A percentile compares a stretch with the other conserved stretches of the same genome.
These are phyloP conservation scores for Acleris emargana DNA, from an alignment of 2,888 invertebrate genomes.

Conservation along the genomic window DNA sequence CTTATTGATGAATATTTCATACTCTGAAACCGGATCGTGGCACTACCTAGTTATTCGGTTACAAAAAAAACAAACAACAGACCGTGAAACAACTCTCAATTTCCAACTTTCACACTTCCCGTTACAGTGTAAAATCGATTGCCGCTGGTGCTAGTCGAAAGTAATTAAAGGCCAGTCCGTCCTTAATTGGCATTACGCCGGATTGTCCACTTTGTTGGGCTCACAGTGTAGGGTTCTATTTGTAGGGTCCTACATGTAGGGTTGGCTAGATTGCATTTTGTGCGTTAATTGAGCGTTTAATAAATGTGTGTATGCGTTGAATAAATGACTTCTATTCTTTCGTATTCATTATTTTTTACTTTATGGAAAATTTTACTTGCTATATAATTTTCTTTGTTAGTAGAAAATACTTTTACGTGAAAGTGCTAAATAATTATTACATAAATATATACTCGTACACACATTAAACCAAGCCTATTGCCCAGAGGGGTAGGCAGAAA, in stretches of 20 bases:
- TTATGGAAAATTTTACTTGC: too few relatives aligned
- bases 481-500: too few relatives aligned
- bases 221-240: neutral
- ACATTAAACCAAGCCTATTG: too few relatives aligned
- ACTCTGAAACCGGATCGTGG: too few relatives aligned
- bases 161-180: conserved; percentile 21
- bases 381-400: too few relatives aligned
- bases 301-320: too few relatives aligned
- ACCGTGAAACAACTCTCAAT: conserved; percentile 24
- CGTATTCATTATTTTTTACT: too few relatives aligned
- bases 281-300: neutral
- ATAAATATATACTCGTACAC: too few relatives aligned
- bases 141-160: conserved; percentile 4
- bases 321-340: too few relatives aligned
- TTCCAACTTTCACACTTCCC: neutral
- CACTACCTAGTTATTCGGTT: neutral
- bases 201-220: conserved; percentile 10
- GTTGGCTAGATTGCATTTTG: neutral
- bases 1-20: too few relatives aligned
- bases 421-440: too few relatives aligned
- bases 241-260: neutral
- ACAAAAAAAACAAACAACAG: neutral
- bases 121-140: neutral
- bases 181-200: conserved; percentile 25
- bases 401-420: too few relatives aligned